phyloP scores from a whole-genome alignment of 1,140 invertebrate species.

The Diorhabda carinulata region DNA sequence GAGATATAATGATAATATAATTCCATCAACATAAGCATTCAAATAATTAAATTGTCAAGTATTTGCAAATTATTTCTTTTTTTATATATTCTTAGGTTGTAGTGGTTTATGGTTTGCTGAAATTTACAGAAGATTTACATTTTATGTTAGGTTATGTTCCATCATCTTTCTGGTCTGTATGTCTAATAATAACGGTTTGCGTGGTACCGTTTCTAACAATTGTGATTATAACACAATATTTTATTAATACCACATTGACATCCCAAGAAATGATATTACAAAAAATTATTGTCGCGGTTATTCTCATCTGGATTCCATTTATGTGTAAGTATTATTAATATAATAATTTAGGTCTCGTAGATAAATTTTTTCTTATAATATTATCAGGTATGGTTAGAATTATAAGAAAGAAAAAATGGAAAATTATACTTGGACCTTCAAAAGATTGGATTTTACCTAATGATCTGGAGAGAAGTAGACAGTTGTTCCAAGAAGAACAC shows the following conservation, averaged over 20 bases:
- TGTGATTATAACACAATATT: not conserved
- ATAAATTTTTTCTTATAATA: not conserved
- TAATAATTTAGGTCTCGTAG: not conserved
- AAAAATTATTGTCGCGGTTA: constrained; percentile 3
- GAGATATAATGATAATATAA: too few species aligned
- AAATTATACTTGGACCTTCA: constrained; percentile 2
- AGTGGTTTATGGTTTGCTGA: constrained; percentile 1
- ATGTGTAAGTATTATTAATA: not conserved
- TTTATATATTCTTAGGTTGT: too few species aligned
- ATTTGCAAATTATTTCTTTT: too few species aligned
- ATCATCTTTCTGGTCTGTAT: not conserved
- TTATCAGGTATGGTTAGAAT: constrained; percentile 10
- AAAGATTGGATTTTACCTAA: constrained; percentile 6
- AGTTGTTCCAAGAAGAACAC: constrained; percentile 4
- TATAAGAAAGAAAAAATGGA: constrained; percentile 9
- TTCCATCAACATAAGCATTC: too few species aligned
- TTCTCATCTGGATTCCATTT: constrained; percentile 5
- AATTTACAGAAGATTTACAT: constrained; percentile 6
- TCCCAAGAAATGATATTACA: constrained; percentile 2
- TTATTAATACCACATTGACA: not conserved
- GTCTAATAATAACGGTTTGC: not conserved
- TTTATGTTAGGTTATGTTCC: constrained; percentile 10
- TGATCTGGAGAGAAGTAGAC: constrained; percentile 5
- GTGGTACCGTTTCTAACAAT: not conserved
- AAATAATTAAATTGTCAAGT: too few species aligned